Evolutionary conservation across 2,797 vertebrate genomes (phyloP).

Genomic region (Emys orbicularis): DNA sequence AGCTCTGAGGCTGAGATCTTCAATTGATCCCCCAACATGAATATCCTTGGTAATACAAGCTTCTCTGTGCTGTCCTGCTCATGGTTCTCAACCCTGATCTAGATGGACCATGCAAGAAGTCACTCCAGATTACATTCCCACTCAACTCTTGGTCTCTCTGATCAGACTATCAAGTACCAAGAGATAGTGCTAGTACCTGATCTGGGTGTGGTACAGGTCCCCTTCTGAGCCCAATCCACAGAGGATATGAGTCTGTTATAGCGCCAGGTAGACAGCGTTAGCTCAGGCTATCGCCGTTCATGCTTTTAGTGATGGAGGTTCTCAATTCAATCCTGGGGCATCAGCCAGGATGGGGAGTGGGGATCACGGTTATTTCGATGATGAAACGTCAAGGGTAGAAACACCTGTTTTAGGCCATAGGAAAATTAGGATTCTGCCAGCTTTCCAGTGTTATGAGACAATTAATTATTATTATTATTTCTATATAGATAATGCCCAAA

Average conservation of each 20-base stretch:
- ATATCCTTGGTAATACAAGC: not conserved
- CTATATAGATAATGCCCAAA: too few species aligned
- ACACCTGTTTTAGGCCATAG: not conserved
- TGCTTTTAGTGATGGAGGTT: not conserved
- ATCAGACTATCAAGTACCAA: too few species aligned
- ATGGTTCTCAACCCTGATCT: fast-evolving
- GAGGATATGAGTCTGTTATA: not conserved
- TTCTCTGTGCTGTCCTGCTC: fast-evolving
- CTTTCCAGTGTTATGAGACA: not conserved
- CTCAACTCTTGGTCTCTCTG: not conserved
- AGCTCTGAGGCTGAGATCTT: not conserved
- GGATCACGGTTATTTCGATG: fast-evolving
- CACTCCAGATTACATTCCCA: not conserved
- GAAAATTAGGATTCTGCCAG: not conserved
- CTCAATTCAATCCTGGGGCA: fast-evolving
- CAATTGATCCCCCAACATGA: not conserved
- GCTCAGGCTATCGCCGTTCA: not conserved
- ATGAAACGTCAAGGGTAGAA: not conserved
- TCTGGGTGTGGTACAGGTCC: not conserved
- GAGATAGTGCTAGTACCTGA: too few species aligned
- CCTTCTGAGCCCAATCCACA: fast-evolving
- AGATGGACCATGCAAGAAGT: not conserved
- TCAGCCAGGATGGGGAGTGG: not conserved
- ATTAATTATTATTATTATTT: not conserved
- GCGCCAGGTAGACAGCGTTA: fast-evolving